Conservation (phyloP, 2,888 invertebrate species). For the Lithophane socia region DNA sequence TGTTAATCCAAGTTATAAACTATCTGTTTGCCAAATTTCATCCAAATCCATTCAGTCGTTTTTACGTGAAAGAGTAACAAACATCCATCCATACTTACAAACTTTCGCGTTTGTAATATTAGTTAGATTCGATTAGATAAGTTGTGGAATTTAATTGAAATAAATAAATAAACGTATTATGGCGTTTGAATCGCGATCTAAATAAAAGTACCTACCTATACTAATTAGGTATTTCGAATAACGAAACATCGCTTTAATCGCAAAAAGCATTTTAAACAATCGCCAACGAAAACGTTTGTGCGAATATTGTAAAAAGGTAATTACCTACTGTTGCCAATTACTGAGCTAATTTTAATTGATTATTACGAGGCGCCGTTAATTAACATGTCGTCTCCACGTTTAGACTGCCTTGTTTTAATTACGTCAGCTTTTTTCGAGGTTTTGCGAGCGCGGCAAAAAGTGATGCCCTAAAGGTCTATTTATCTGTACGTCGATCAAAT, state of each 20-base stretch:
- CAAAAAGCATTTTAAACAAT: conserved; percentile 32
- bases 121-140: too few relatives aligned
- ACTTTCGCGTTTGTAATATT: too few relatives aligned
- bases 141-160: too few relatives aligned
- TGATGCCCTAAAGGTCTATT: conserved; percentile 36
- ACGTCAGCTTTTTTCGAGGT: conserved; percentile 56
- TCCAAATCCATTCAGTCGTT: too few relatives aligned
- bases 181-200: not conserved
- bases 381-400: conserved; percentile 75
- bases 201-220: not conserved
- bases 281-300: conserved; percentile 30
- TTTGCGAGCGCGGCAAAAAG: conserved; percentile 33
- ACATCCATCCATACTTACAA: too few relatives aligned
- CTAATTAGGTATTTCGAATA: conserved; percentile 4
- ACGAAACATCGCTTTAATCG: conserved; percentile 5
- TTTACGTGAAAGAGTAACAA: too few relatives aligned
- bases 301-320: conserved; percentile 57
- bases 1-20: too few relatives aligned
- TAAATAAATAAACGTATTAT: too few relatives aligned
- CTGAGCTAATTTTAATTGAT: conserved; percentile 74
- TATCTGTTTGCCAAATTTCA: too few relatives aligned
- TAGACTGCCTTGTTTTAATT: conserved; percentile 72
- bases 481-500: conserved; percentile 47
- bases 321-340: conserved; percentile 68
- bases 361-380: conserved; percentile 71